A percentile compares a stretch with the other conserved stretches of the same genome.
Conservation (phyloP, 2,888 invertebrate species). For the Callimorpha dominula region DNA sequence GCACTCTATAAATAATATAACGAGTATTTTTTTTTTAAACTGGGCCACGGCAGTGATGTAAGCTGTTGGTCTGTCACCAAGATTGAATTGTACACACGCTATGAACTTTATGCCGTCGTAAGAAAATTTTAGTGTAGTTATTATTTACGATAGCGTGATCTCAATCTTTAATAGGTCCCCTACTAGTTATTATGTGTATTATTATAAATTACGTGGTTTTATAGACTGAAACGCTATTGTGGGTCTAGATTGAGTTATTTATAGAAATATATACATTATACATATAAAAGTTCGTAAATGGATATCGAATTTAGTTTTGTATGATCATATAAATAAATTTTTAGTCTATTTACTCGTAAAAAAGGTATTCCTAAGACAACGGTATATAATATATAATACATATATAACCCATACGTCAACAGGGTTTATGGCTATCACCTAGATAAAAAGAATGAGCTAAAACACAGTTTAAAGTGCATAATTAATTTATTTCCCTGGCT, state of each 20-base stretch:
- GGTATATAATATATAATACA: too few species aligned
- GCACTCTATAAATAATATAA: slow-evolving; percentile 22
- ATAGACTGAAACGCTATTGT: slow-evolving; percentile 19
- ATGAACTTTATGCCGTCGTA: slow-evolving; percentile 32
- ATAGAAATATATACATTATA: background rate
- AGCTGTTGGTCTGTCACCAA: slow-evolving; percentile 46
- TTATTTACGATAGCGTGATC: slow-evolving; percentile 43
- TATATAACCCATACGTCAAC: too few species aligned
- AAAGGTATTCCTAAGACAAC: too few species aligned
- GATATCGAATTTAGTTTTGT: background rate
- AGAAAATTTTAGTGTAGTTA: slow-evolving; percentile 24
- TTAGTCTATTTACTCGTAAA: too few species aligned
- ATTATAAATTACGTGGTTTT: slow-evolving; percentile 30
- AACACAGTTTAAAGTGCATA: too few species aligned
- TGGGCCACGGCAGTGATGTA: slow-evolving; percentile 28
- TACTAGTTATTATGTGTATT: slow-evolving; percentile 24
- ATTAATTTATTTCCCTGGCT: too few species aligned
- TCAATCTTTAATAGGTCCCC: slow-evolving; percentile 28
- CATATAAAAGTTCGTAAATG: background rate
- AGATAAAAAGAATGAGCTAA: too few species aligned
- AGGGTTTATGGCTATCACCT: too few species aligned
- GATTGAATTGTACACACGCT: slow-evolving; percentile 46
- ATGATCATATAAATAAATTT: too few species aligned
- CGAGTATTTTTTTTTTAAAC: slow-evolving; percentile 22
- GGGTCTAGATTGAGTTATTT: slow-evolving; percentile 6